A percentile compares a stretch with the other conserved stretches of the same genome.
These are phyloP conservation scores for Tineola bisselliella DNA, from an alignment of 2,888 invertebrate genomes.

Conservation along the genomic window DNA sequence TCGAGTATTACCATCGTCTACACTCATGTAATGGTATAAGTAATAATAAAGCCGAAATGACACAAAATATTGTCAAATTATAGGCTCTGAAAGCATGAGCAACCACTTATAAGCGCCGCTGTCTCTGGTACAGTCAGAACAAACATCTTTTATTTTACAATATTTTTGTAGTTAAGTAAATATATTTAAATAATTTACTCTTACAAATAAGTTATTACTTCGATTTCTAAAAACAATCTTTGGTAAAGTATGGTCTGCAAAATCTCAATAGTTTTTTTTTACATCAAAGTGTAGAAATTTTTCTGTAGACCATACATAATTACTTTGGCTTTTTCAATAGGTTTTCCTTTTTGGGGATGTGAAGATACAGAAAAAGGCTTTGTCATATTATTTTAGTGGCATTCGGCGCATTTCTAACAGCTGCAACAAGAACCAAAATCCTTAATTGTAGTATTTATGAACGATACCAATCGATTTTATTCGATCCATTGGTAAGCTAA, in stretches of 20 bases:
- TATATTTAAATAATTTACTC: too few relatives aligned
- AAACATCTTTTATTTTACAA: not conserved
- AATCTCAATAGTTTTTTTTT: too few relatives aligned
- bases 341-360: slow-evolving; percentile 50
- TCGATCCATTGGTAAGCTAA: slow-evolving; percentile 54
- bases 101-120: slow-evolving; percentile 60
- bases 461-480: slow-evolving; percentile 53
- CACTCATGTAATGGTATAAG: slow-evolving; percentile 61
- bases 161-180: too few relatives aligned
- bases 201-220: too few relatives aligned
- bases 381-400: slow-evolving; percentile 68
- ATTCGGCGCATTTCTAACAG: slow-evolving; percentile 57
- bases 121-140: slow-evolving; percentile 37
- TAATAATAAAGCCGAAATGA: slow-evolving; percentile 68
- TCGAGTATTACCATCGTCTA: slow-evolving; percentile 61
- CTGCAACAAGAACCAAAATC: slow-evolving; percentile 38
- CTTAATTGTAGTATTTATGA: slow-evolving; percentile 63
- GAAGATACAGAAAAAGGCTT: slow-evolving; percentile 58
- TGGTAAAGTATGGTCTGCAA: too few relatives aligned
- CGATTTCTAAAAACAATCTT: too few relatives aligned
- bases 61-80: slow-evolving; percentile 70
- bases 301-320: slow-evolving; percentile 27
- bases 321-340: slow-evolving; percentile 41
- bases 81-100: slow-evolving; percentile 64
- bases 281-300: too few relatives aligned